Evolutionary conservation across 2,888 invertebrate species (phyloP), one percentile per base, ranked within the genome.

Genomic region (Ornithoptera alexandrae): DNA sequence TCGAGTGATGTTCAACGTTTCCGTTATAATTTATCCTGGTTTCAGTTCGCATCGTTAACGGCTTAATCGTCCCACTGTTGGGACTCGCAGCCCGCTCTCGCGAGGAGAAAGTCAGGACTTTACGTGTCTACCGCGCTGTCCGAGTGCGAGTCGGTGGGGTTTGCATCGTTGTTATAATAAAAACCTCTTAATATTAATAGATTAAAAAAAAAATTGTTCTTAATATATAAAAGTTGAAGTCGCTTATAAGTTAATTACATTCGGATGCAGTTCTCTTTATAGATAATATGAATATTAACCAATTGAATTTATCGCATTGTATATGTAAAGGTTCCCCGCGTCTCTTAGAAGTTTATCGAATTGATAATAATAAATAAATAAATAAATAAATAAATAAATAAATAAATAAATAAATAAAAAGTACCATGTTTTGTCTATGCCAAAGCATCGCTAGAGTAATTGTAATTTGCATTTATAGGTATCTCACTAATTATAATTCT

Each of bases 361-460:
- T 30, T 30, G 30, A 30, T 30, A 30, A 30, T 30, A 30, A 30
- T 30, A 3, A 30, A 30, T 30, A 30, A 39, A 39, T 10, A 10
- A 8, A 36, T 36, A 36, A 39, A 80, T 77, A 77, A 77, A 77
- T 30, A 30, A 39, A 39, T 10, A 10, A n/a, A 30, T 30, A 3
- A 30, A 30, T 30, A 30, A 39, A 39, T 10, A 10, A 8, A 36
- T 36, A 36, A 39, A 80, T 77, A 77, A 77, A 77, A 84, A 84
- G 83, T 89, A 91, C 90, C 90, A 90, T 90, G 92, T 91, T 93
- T 91, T 92, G 90, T 88, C 88, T 88, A 92, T 92, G 93, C 93
- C 93, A 93, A 93, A 93, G 93, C 92, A 92, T 93, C 86, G 92
- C 91, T 93, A 93, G 93, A 87, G 79, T 89, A 85, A 90, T 90